phyloP scores from a whole-genome alignment of 2,888 invertebrate genomes.

The Brachypalpus laphriformis region DNA sequence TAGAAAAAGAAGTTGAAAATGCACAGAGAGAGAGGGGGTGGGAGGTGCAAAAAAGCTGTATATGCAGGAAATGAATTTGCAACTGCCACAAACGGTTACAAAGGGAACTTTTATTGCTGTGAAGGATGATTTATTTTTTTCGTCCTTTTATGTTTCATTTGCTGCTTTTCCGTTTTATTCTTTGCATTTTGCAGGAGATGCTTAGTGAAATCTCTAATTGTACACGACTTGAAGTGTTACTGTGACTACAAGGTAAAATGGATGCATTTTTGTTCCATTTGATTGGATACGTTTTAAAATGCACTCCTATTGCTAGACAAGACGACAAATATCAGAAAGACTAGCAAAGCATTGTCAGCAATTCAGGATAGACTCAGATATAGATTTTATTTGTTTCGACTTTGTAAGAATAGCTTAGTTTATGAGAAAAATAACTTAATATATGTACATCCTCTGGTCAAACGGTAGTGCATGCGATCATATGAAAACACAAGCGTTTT shows the following conservation, averaged over 20 bases:
- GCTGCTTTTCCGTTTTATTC: conserved; percentile 13
- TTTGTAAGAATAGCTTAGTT: too few relatives aligned
- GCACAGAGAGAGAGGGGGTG: neutral
- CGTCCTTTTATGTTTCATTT: conserved; percentile 26
- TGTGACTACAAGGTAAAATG: neutral
- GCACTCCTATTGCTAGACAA: too few relatives aligned
- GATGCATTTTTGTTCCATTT: neutral
- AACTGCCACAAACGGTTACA: conserved; percentile 69
- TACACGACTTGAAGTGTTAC: conserved; percentile 30
- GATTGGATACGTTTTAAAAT: too few relatives aligned
- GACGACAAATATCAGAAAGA: too few relatives aligned
- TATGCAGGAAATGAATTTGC: conserved; percentile 73
- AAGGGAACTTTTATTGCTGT: conserved; percentile 71
- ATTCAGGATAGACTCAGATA: too few relatives aligned
- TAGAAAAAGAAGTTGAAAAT: conserved; percentile 55
- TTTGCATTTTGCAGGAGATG: conserved; percentile 2
- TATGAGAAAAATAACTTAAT: too few relatives aligned
- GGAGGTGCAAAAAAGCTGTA: conserved; percentile 38
- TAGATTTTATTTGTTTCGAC: too few relatives aligned
- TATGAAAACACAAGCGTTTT: too few relatives aligned
- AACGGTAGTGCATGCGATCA: too few relatives aligned
- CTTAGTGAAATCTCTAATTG: conserved; percentile 47
- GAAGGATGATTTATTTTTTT: conserved; percentile 35
- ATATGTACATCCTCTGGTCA: too few relatives aligned
- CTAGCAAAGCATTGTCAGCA: too few relatives aligned